Base-by-base conservation (phyloP, 2,797 vertebrate genomes). In the Rhinichthys osculus region DNA sequence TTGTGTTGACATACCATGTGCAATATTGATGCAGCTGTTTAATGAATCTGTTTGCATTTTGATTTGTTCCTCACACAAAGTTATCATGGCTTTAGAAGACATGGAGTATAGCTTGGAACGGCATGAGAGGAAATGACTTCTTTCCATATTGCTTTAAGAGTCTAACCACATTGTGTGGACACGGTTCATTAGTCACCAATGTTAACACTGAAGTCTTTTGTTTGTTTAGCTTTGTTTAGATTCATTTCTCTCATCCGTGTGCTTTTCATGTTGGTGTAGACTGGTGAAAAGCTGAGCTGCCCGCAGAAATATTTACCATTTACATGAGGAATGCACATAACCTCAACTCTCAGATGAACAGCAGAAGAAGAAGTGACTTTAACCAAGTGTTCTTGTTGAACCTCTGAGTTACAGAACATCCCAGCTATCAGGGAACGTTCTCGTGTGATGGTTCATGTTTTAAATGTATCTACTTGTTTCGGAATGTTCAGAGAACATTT, bases 191-290 rank as follows among this genome's bases (percentile, higher is more conserved):
- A 52, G 44, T 81, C 62, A 38, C 52, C 44, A n/a, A 1, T 81
- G 64, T 81, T 67, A 54, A 54, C 64, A 50, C 82, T 59, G 40
- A 64, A 42, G 9, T 69, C 23, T 57, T 76, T 64, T 42, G 52
- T 81, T 83, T 77, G 78, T 85, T 87, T 77, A 52, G 57, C 30
- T 52, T 50, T 77, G 62, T 85, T 87, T 85, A 50, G 35, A 44
- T 77, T 84, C 7, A 16, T 50, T 72, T 42, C 30, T 72, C 40
- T 67, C 74, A 54, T 66, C 71, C 81, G 42, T 89, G 71, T n/a
- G 59, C 44, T 82, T n/a, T 82, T 79, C 23, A 64, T 80, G 76
- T 73, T 33, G 70, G 82, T 52, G 10, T n/a, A 8, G 27, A 67
- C 67, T 7, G 50, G 70, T 23, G 62, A 70, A 81, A 59, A 77